phyloP scores from a whole-genome alignment of 2,113 vertebrate genomes.

The Heterochromis multidens region DNA sequence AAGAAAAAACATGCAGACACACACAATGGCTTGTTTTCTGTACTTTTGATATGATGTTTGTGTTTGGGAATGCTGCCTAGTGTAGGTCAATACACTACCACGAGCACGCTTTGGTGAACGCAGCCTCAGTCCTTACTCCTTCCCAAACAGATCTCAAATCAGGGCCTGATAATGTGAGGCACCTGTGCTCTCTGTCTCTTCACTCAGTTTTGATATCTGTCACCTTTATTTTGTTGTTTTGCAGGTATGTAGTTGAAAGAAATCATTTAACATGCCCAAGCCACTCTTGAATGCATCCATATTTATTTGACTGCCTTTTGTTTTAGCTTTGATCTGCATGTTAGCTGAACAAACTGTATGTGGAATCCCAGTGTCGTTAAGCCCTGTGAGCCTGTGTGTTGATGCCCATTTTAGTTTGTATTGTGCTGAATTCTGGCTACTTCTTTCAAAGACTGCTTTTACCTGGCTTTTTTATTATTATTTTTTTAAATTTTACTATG shows the following conservation, averaged over 20 bases:
- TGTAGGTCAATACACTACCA: not conserved
- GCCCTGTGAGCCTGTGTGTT: not conserved
- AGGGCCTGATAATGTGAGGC: not conserved
- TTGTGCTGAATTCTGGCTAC: not conserved
- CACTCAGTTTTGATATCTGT: no score
- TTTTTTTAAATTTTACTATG: not conserved
- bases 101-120: not conserved
- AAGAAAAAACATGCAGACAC: not conserved
- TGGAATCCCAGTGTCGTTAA: not conserved
- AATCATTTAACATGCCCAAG: not conserved
- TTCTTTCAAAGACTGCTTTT: not conserved
- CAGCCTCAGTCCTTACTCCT: not conserved
- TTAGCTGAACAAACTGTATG: not conserved
- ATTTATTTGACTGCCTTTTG: not conserved
- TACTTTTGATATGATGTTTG: not conserved
- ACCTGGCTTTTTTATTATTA: not conserved
- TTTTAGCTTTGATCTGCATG: not conserved
- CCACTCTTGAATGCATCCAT: not conserved
- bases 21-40: not conserved
- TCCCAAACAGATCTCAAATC: not conserved
- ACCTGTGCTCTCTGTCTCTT: not conserved
- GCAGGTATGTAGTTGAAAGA: not conserved
- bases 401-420: accelerated
- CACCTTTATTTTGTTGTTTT: not conserved
- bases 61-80: not conserved